Evolutionary conservation across 2,888 invertebrate species (phyloP).

Genomic region (Agonum fuliginosum): DNA sequence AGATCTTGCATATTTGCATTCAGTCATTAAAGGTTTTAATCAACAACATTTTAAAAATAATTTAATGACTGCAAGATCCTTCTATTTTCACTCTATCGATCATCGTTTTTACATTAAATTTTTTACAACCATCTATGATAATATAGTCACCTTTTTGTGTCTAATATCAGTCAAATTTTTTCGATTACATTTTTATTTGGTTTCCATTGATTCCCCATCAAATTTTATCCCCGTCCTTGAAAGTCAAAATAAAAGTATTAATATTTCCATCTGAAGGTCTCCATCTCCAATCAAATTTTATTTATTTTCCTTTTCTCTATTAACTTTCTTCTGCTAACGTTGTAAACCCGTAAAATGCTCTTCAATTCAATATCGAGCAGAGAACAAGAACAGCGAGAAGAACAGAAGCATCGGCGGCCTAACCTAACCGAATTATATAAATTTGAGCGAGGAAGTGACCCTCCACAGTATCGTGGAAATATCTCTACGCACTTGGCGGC

Average conservation of each 20-base stretch:
- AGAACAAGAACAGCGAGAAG: neutral
- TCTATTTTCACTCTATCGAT: too few species aligned
- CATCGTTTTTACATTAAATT: too few species aligned
- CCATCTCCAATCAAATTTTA: conserved; percentile 10
- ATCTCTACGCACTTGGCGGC: conserved; percentile 31
- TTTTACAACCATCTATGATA: too few species aligned
- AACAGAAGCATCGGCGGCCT: too few species aligned
- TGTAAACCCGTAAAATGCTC: conserved; percentile 27
- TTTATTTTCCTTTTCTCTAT: conserved; percentile 19
- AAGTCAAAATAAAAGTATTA: neutral
- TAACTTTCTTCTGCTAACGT: conserved; percentile 23
- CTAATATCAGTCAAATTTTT: too few species aligned
- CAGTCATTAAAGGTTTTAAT: too few species aligned
- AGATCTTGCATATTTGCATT: too few species aligned
- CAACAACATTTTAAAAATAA: too few species aligned
- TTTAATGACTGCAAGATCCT: too few species aligned
- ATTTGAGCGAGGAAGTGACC: conserved; percentile 14
- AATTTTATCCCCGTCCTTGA: conserved; percentile 4
- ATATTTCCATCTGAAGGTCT: conserved; percentile 7
- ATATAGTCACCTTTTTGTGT: too few species aligned
- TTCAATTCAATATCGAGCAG: conserved; percentile 36
- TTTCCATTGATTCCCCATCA: neutral
- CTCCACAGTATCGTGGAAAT: neutral
- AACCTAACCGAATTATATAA: conserved; percentile 36
- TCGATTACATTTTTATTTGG: too few species aligned